Percentiles rank a stretch among this genome's conserved stretches.
Conservation (phyloP, 2,888 invertebrate genomes). For the Drosophila suboccidentalis region DNA sequence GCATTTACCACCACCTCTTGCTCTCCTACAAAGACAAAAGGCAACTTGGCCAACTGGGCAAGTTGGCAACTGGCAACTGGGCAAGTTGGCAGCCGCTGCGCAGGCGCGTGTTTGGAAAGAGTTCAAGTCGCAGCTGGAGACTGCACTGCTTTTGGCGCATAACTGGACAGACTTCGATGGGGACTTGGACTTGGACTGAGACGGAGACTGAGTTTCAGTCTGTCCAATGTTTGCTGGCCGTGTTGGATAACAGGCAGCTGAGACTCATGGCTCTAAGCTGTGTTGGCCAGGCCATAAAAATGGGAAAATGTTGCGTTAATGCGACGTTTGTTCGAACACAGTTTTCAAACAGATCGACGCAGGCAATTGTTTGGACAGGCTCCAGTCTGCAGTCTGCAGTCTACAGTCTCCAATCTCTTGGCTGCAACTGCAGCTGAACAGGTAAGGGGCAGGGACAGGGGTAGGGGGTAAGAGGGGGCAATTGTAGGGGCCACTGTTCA, state of each 20-base stretch:
- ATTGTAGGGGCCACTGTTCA: slow-evolving; percentile 30
- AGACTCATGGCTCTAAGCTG: slow-evolving; percentile 31
- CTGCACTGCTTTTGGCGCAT: slow-evolving; percentile 79
- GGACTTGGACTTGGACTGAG: slow-evolving; percentile 19
- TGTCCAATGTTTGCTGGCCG: slow-evolving; percentile 48
- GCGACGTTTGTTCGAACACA: slow-evolving; percentile 79
- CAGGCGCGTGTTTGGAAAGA: slow-evolving; percentile 73
- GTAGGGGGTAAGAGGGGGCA: background rate
- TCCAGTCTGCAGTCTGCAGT: slow-evolving; percentile 51
- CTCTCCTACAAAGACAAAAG: slow-evolving; percentile 40
- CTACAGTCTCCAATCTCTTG: slow-evolving; percentile 8
- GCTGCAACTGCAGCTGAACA: slow-evolving; percentile 26
- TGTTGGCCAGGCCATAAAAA: slow-evolving; percentile 64
- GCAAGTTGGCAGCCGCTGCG: slow-evolving; percentile 47
- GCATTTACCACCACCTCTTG: slow-evolving; percentile 8
- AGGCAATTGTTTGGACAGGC: slow-evolving; percentile 76
- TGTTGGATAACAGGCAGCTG: slow-evolving; percentile 79
- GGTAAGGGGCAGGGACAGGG: background rate
- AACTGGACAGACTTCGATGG: slow-evolving; percentile 61
- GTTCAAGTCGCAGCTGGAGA: slow-evolving; percentile 79
- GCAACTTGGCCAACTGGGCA: slow-evolving; percentile 7
- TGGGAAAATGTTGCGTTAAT: slow-evolving; percentile 79
- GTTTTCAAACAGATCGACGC: slow-evolving; percentile 78
- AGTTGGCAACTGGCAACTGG: slow-evolving; percentile 23
- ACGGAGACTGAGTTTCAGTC: slow-evolving; percentile 15